A percentile compares a stretch with the other conserved stretches of the same genome.
Evolutionary conservation across 2,113 vertebrate species (phyloP).

Genomic region (Rallus limicola): DNA sequence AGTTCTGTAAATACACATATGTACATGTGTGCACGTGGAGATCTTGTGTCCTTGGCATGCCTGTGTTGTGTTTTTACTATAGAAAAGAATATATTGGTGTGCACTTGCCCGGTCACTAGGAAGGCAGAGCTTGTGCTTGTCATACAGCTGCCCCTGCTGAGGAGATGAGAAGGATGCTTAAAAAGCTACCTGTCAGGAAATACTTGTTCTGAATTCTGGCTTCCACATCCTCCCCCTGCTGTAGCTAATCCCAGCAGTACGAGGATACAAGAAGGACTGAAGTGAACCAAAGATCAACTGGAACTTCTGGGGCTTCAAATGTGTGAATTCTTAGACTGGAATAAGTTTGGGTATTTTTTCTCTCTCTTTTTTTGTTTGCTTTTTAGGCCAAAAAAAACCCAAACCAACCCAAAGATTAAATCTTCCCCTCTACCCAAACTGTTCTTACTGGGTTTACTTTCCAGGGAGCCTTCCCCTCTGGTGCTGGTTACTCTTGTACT

Average conservation of each 20-base stretch:
- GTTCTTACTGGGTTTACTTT: constrained; percentile 18
- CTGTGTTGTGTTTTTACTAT: not conserved
- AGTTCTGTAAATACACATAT: not conserved
- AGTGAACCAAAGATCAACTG: not conserved
- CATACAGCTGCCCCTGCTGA: not conserved
- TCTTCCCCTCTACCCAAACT: not conserved
- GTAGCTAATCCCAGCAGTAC: not conserved
- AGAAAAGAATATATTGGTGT: not conserved
- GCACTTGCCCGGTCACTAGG: not conserved
- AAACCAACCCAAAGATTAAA: not conserved
- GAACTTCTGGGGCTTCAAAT: constrained; percentile 5
- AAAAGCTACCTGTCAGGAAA: not conserved
- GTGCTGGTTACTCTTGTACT: constrained; percentile 6
- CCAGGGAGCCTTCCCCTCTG: not conserved
- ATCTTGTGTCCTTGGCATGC: not conserved
- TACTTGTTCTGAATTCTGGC: not conserved
- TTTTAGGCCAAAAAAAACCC: no score
- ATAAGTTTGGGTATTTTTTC: not conserved
- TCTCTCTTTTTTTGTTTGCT: no score
- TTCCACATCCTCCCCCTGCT: not conserved
- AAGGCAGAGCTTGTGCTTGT: not conserved
- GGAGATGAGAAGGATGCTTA: not conserved
- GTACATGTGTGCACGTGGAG: not conserved
- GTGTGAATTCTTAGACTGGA: constrained; percentile 16
- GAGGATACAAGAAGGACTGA: not conserved